Evolutionary conservation across 2,888 invertebrate genomes (phyloP).

Genomic region (Stegophylla sp.): DNA sequence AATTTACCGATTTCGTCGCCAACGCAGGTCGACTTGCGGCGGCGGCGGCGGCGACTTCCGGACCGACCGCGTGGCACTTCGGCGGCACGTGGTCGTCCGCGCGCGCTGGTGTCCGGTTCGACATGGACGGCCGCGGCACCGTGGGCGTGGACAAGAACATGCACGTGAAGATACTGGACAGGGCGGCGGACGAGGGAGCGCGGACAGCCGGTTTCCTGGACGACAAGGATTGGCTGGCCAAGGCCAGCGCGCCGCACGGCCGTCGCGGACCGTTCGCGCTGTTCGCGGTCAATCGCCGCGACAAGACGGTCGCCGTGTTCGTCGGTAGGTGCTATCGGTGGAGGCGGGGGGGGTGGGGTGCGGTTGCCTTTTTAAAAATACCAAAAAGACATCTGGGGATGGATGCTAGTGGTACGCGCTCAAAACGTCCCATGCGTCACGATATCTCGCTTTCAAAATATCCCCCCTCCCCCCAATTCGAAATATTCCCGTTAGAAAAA

Average conservation of each 20-base stretch:
- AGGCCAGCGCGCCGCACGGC: conserved; percentile 8
- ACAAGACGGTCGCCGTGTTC: conserved; percentile 21
- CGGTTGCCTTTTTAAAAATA: no score
- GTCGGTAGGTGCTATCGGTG: conserved; percentile 18
- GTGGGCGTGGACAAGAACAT: conserved; percentile 35
- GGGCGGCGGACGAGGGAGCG: neutral
- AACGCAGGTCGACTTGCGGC: neutral
- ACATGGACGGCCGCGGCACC: neutral
- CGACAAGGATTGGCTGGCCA: conserved; percentile 39
- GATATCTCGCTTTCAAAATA: no score
- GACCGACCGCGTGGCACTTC: conserved; percentile 28
- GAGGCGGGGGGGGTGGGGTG: no score
- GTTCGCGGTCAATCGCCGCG: conserved; percentile 9
- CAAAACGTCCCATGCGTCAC: no score
- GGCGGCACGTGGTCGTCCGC: conserved; percentile 45
- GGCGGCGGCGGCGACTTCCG: neutral
- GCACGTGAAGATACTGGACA: conserved; percentile 26
- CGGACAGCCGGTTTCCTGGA: conserved; percentile 19
- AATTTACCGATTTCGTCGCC: neutral
- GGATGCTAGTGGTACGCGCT: no score
- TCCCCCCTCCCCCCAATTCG: no score
- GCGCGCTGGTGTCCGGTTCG: conserved; percentile 42
- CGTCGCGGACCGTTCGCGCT: conserved; percentile 17
- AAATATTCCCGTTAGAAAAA: no score
- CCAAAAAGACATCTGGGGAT: no score